Evolutionary conservation across 2,888 invertebrate species (phyloP), one percentile per base, ranked within the genome.

Genomic region (Brachypalpus laphriformis): DNA sequence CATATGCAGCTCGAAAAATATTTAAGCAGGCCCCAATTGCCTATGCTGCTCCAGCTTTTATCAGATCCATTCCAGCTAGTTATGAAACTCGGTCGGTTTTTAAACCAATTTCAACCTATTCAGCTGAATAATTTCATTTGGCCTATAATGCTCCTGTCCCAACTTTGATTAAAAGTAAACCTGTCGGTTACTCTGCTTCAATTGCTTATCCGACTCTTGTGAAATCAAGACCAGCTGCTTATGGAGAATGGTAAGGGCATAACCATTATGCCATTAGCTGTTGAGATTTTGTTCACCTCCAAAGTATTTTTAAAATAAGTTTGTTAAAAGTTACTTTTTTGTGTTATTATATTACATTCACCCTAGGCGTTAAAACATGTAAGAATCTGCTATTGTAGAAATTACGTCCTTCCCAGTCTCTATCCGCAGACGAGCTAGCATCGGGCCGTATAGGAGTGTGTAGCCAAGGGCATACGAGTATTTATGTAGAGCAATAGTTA

Each of bases 1-100:
- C 31, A 7, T 31, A 54, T 25, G 5, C 40, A 28, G 81, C 86
- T 9, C 81, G 86, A 28, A 11, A 47, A 37, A 0, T 37, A 14
- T 9, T 70, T 8, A 45, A 56, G 16, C 22, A 71, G 11, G 42
- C 45, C 11, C 70, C 70, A 45, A 9, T 77, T n/a, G 18, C 54
- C 1, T 63, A 71, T 7, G 61, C 59, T 42, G 57, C 51, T 25
- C 59, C 72, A 42, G 4, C 42, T 7, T 3, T 37, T 8, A 4
- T 37, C 34, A 71, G 25, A 8, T 71, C 71, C 2, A 5, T 16
- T 31, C 31, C 51, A n/a, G 59, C 11, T 40, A 9, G 11, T 16
- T 61, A 34, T 8, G 2, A 28, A 7, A 22, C 8, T 22, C 25
- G 31, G 14, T 76, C 66, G 0, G 57, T 66, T 9, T 72, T 72